A percentile compares a stretch with the other conserved stretches of the same genome.
Conservation (phyloP, 2,797 vertebrate species). For the Microhierax caerulescens region DNA sequence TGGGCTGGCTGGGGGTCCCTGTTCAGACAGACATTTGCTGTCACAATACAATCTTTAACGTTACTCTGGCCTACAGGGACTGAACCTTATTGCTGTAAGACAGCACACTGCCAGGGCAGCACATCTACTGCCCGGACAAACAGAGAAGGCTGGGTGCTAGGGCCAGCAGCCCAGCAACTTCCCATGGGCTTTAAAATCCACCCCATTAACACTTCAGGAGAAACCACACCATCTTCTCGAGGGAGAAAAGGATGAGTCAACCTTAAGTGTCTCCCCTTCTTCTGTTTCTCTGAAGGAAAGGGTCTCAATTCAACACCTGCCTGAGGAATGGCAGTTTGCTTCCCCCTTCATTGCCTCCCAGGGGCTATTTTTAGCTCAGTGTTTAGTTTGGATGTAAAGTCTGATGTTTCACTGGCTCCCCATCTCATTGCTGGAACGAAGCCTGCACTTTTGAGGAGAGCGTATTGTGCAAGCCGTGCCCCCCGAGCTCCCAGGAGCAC, state of each 20-base stretch:
- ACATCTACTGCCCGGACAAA: rapidly evolving
- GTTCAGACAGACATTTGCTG: background rate
- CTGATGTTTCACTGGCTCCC: background rate
- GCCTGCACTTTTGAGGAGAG: background rate
- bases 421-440: background rate
- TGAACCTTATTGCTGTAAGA: background rate
- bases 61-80: background rate
- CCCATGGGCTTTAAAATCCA: background rate
- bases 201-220: background rate
- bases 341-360: background rate
- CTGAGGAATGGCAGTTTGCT: background rate
- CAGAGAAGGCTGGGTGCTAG: background rate
- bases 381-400: conserved; percentile 25
- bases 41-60: background rate
- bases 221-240: background rate
- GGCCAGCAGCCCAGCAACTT: background rate
- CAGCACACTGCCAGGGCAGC: background rate
- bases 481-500: background rate
- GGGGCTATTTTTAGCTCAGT: background rate
- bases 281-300: background rate
- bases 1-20: rapidly evolving
- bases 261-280: background rate
- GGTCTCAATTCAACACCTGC: background rate
- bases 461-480: background rate
- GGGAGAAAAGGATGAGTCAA: background rate